These are phyloP conservation scores for Phylloscopus trochilus DNA, from an alignment of 2,113 vertebrate genomes.

Conservation along the genomic window DNA sequence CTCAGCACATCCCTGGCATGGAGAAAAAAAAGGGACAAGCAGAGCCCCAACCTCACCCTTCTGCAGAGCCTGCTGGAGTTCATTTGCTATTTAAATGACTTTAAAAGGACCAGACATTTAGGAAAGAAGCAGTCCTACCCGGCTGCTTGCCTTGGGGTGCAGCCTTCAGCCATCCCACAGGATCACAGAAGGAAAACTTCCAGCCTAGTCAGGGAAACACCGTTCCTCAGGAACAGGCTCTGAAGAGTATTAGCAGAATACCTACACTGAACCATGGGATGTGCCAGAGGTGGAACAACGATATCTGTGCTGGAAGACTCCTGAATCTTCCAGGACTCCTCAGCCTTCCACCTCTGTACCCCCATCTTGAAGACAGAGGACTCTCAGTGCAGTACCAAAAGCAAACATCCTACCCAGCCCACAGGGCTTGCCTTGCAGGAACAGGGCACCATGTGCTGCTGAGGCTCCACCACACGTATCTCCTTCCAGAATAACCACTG, in stretches of 20 bases:
- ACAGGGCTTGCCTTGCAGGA: not conserved
- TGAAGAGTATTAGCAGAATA: not conserved
- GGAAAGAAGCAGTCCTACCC: not conserved
- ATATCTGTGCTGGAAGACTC: not conserved
- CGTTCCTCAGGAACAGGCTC: not conserved
- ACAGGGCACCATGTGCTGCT: not conserved
- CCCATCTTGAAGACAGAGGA: not conserved
- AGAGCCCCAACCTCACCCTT: not conserved
- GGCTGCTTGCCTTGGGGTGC: not conserved
- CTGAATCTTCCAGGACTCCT: not conserved
- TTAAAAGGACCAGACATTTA: not conserved
- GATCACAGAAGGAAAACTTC: not conserved
- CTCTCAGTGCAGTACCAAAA: not conserved
- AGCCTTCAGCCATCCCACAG: not conserved
- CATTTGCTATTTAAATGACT: not conserved
- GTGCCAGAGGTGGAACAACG: not conserved
- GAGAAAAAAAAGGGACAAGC: not conserved
- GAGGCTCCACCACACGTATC: fast-evolving
- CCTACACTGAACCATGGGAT: not conserved
- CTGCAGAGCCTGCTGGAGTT: not conserved
- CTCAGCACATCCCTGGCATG: slow-evolving; percentile 29
- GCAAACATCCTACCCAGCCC: not conserved
- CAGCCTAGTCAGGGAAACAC: not conserved
- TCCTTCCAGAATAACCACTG: not conserved
- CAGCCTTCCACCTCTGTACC: not conserved